Percentiles rank a stretch among this genome's conserved stretches.
These are phyloP conservation scores for Phymanthus crucifer DNA, from an alignment of 92 coral and sea anemone genomes.

Conservation along the genomic window DNA sequence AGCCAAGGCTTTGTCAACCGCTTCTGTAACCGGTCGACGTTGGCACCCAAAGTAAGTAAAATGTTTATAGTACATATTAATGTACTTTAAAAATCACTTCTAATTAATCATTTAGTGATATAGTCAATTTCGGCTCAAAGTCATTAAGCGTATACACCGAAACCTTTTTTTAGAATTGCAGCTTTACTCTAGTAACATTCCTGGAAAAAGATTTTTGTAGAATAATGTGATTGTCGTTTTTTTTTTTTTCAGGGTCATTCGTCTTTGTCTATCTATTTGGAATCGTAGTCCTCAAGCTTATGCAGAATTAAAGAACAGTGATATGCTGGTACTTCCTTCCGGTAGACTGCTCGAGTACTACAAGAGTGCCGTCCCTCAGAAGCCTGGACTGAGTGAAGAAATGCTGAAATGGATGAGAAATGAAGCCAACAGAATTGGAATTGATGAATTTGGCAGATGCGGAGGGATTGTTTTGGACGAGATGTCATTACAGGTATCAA, in stretches of 20 bases:
- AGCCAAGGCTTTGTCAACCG: slow-evolving; percentile 11
- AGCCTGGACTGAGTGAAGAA: slow-evolving; percentile 29
- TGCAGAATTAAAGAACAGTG: slow-evolving; percentile 32
- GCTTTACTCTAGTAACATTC: not conserved
- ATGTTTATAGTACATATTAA: not conserved
- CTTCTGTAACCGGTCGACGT: slow-evolving; percentile 21
- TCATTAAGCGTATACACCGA: not conserved
- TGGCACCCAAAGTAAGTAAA: slow-evolving; percentile 52
- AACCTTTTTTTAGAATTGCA: not conserved
- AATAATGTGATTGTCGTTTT: not conserved
- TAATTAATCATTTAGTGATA: not conserved
- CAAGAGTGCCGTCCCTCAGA: slow-evolving; percentile 44
- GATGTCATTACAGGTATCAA: slow-evolving; percentile 51
- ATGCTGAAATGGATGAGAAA: slow-evolving; percentile 42
- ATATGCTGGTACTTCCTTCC: slow-evolving; percentile 33
- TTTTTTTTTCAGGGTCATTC: slow-evolving; percentile 29
- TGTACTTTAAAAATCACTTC: not conserved
- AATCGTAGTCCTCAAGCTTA: slow-evolving; percentile 56
- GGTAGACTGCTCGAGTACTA: slow-evolving; percentile 37
- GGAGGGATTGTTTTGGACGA: slow-evolving; percentile 60
- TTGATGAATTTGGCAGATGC: slow-evolving; percentile 27
- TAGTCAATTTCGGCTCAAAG: not conserved
- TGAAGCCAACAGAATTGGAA: slow-evolving; percentile 40
- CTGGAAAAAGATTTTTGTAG: not conserved
- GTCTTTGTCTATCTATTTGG: slow-evolving; percentile 55